Percentiles rank a stretch among this genome's conserved stretches.
These are phyloP conservation scores for Chaetops frenatus DNA, from an alignment of 2,113 vertebrate species.

Conservation along the genomic window DNA sequence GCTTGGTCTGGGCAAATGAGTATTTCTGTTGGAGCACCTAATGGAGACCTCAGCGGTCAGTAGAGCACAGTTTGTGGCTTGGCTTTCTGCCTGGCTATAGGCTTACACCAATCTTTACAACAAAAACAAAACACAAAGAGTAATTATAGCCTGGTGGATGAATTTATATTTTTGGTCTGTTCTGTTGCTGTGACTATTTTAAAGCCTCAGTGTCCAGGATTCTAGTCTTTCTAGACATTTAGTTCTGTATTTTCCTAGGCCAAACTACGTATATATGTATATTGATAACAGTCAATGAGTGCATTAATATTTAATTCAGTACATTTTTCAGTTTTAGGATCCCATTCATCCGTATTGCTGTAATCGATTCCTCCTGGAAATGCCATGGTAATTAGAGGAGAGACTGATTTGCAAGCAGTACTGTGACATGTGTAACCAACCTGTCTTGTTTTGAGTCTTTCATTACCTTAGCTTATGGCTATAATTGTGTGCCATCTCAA, in stretches of 20 bases:
- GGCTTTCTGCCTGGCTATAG: background rate
- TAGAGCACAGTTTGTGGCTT: background rate
- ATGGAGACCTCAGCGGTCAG: background rate
- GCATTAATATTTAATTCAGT: background rate
- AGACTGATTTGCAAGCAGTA: background rate
- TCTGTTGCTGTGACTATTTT: background rate
- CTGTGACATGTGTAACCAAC: background rate
- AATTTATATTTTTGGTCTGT: background rate
- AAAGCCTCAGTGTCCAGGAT: background rate
- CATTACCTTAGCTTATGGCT: background rate
- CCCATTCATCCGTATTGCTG: background rate
- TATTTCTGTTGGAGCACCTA: background rate
- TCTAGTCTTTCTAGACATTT: background rate
- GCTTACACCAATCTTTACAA: background rate
- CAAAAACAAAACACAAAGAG: background rate
- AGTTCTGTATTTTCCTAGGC: background rate
- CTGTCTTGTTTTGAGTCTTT: background rate
- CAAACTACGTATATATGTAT: background rate
- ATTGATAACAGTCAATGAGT: background rate
- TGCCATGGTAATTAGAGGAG: background rate
- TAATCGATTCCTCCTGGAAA: background rate
- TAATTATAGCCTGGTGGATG: background rate
- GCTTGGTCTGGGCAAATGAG: background rate
- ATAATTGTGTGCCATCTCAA: background rate
- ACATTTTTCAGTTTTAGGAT: background rate